Base-by-base conservation (phyloP, 2,888 invertebrate species). In the Sialis lutaria region DNA sequence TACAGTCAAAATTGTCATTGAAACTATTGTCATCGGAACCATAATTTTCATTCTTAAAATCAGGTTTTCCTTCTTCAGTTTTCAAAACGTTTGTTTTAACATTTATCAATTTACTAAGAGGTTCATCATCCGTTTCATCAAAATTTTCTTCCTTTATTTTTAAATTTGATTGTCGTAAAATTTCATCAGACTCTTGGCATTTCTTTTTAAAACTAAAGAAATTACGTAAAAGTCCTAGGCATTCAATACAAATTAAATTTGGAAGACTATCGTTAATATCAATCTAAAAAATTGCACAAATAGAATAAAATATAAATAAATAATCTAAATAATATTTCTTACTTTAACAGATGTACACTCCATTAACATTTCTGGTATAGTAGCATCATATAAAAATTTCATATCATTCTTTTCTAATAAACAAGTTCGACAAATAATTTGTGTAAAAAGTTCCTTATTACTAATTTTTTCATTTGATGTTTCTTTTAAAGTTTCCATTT, bases 281-380 rank as follows among this genome's bases (percentile, higher is more conserved):
- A 10, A 42, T 31, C 42, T 42, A 10, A 8, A 10, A 13, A 42
- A 6, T 4, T 30, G 10, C 6, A 42, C 13, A 42, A 37, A 37
- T 7, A 37, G 6, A 8, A 37, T 37, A 37, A 5, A 10, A 6
- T 7, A 10, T 37, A 2, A 37, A 37, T 10, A 37, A 5, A 37
- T 6, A 37, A 12, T 37, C 6, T 8, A 7, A 12, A 37, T 10
- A 1, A 6, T 22, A 22, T 22, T 2, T 39, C 45, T 45, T 45
- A 45, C 45, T 32, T 45, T 33, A 6, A 45, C 34, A 33, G 31
- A 45, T n/a, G 40, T 39, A 13, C 45, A 45, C 33, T 39, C 45
- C 33, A 34, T 34, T 40, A 45, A 31, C 32, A 45, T 45, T 39
- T 45, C 13, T 34, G 34, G 22, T 32, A 45, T 8, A 10, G 10